Evolutionary conservation across 2,113 vertebrate species (phyloP), one percentile per base, ranked within the genome.

Genomic region (Elephas maximus): DNA sequence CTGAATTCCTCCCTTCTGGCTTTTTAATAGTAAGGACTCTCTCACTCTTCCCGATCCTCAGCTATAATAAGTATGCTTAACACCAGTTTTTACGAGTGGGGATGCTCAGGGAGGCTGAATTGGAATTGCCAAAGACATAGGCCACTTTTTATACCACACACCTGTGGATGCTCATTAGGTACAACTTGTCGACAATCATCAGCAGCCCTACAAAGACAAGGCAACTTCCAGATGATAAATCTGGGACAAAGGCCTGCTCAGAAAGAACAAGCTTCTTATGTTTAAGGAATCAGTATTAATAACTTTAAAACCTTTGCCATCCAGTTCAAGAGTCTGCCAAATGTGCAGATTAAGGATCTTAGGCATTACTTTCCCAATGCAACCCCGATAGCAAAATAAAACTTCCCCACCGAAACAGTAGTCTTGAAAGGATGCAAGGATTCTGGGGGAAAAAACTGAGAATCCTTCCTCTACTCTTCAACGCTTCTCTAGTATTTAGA

Each of bases 361-460:
- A 57, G 5, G 65, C 9, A 11, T 28, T n/a, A 82, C 51, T 65
- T 51, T 78, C 51, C 65, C 63, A 76, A 65, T 0, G 2, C 62
- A 80, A 91, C 81, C 60, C 44, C 10, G 33, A 48, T 33, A 69
- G 26, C 28, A 95, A 96, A 94, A 91, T 6, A 80, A 94, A 93
- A 79, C 44, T 65, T 82, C 69, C 17, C 5, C n/a, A 88, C 18
- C 2, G 71, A 51, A 84, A 48, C 88, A 28, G 51, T 0, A 67
- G 48, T 62, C 41, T 23, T 48, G 8, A 24, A 79, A 95, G 65
- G n/a, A 71, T 3, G 12, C 30, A 23, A 1, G 3, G 21, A 77
- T 37, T 21, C 5, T 21, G 4, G 24, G 33, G 18, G 45, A 48
- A 78, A 82, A 45, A 48, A 7, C 48, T 48, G 48, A 48, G 10